These are phyloP conservation scores for Fragum fragum DNA, from an alignment of 2,888 invertebrate genomes.

Conservation along the genomic window DNA sequence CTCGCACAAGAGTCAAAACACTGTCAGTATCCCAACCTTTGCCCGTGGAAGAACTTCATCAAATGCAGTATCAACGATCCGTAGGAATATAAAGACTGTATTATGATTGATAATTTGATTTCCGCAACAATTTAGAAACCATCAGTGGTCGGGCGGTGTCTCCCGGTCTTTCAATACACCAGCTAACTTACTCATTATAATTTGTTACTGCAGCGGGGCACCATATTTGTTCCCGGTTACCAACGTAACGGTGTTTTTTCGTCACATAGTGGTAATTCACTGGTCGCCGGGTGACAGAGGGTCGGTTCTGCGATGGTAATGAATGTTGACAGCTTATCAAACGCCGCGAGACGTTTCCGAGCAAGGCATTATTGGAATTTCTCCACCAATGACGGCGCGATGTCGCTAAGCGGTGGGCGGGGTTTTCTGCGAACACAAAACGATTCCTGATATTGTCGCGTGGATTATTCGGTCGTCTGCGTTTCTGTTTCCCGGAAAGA, in stretches of 20 bases:
- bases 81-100: conserved; percentile 46
- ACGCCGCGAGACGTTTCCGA: conserved; percentile 5
- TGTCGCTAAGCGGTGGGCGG: conserved; percentile 19
- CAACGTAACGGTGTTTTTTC: conserved; percentile 43
- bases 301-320: conserved; percentile 56
- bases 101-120: conserved; percentile 71
- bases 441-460: background rate
- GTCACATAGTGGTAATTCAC: conserved; percentile 65
- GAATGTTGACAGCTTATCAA: conserved; percentile 38
- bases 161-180: conserved; percentile 13
- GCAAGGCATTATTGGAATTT: background rate
- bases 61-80: conserved; percentile 28
- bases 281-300: conserved; percentile 54
- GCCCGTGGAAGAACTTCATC: conserved; percentile 20
- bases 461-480: background rate
- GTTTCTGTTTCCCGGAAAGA: background rate
- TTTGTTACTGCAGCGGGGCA: conserved; percentile 51
- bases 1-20: conserved; percentile 10
- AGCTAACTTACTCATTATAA: conserved; percentile 51
- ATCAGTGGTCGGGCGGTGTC: conserved; percentile 42
- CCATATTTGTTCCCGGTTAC: conserved; percentile 14
- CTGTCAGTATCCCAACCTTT: conserved; percentile 24
- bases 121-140: conserved; percentile 65
- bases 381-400: background rate
- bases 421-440: background rate